A percentile compares a stretch with the other conserved stretches of the same genome.
phyloP scores from a whole-genome alignment of 2,113 vertebrate species.

The Myocastor coypus region DNA sequence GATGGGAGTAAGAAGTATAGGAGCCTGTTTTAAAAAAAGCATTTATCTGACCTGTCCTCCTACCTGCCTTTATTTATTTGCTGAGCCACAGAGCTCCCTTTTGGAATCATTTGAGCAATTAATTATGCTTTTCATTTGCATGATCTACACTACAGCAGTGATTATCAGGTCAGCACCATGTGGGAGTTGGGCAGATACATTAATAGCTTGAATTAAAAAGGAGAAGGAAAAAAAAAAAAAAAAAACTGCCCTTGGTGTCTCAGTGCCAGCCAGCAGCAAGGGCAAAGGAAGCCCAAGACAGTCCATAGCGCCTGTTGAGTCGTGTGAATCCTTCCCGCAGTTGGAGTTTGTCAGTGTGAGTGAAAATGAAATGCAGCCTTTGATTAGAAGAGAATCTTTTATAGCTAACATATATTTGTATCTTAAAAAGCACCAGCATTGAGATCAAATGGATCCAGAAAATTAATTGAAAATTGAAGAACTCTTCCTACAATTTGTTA shows the following conservation, averaged over 20 bases:
- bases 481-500: slow-evolving; percentile 77
- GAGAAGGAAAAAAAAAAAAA: slow-evolving; percentile 57
- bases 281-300: neutral
- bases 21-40: slow-evolving; percentile 39
- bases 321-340: slow-evolving; percentile 70
- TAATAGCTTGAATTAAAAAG: slow-evolving; percentile 81
- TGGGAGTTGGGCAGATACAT: slow-evolving; percentile 82
- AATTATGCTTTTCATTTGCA: slow-evolving; percentile 86
- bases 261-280: slow-evolving; percentile 48
- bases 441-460: slow-evolving; percentile 80
- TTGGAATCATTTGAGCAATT: slow-evolving; percentile 77
- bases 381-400: slow-evolving; percentile 83
- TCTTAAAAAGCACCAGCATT: slow-evolving; percentile 68
- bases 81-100: slow-evolving; percentile 73
- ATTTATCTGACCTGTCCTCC: slow-evolving; percentile 81
- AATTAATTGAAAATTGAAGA: slow-evolving; percentile 83
- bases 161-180: slow-evolving; percentile 84
- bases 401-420: slow-evolving; percentile 72
- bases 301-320: slow-evolving; percentile 82
- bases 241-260: slow-evolving; percentile 71
- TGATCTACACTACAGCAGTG: slow-evolving; percentile 82
- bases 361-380: slow-evolving; percentile 81
- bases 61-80: slow-evolving; percentile 78
- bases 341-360: slow-evolving; percentile 79
- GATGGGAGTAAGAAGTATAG: neutral